phyloP scores from a whole-genome alignment of 1,140 invertebrate genomes.

The Nasonia vitripennis region DNA sequence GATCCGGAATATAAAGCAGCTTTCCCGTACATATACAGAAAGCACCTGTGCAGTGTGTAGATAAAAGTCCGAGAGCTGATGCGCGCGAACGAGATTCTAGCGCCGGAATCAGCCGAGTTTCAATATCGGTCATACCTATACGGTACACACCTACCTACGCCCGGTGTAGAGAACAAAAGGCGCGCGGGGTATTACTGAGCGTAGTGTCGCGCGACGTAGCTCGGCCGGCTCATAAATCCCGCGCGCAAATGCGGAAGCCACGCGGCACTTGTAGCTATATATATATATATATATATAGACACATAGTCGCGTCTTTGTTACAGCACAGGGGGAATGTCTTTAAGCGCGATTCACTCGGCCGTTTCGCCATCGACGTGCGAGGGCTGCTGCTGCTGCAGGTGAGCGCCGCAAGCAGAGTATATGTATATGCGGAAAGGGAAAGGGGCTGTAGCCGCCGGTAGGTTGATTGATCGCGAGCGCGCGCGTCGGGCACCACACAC shows the following conservation, averaged over 20 bases:
- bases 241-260: conserved; percentile 10
- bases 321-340: not conserved
- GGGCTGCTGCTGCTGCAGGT: not conserved
- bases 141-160: too few species aligned
- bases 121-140: not conserved
- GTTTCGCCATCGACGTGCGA: not conserved
- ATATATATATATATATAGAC: not conserved
- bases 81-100: not conserved
- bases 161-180: not conserved
- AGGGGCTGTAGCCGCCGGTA: conserved; percentile 47
- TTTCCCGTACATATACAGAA: not conserved
- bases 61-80: too few species aligned
- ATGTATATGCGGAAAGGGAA: not conserved
- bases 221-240: conserved; percentile 40
- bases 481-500: conserved; percentile 67
- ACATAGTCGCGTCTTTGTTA: not conserved
- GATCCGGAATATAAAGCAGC: not conserved
- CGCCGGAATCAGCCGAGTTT: not conserved
- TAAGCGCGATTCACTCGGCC: conserved; percentile 22
- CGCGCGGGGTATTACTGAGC: not conserved
- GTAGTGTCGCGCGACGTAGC: not conserved
- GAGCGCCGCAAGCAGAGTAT: not conserved
- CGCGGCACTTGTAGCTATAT: too few species aligned
- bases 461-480: conserved; percentile 71
- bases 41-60: too few species aligned